A percentile compares a stretch with the other conserved stretches of the same genome.
These are phyloP conservation scores for Odocoileus virginianus DNA, from an alignment of 2,113 vertebrate species.

Conservation along the genomic window DNA sequence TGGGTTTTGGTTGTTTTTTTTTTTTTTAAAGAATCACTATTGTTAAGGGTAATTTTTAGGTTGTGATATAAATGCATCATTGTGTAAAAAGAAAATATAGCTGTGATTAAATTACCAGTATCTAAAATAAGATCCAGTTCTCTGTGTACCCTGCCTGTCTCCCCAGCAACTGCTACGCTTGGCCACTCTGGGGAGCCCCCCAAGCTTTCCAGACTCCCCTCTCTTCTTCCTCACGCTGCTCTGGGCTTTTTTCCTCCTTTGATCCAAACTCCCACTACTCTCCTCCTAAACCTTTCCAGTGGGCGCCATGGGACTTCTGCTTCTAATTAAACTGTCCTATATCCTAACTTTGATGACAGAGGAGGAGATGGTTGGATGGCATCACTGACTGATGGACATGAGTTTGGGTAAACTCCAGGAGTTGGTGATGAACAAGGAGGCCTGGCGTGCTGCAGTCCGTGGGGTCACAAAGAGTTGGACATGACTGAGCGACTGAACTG, in stretches of 20 bases:
- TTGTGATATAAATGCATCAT: not conserved
- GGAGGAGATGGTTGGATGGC: not conserved
- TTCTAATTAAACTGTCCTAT: not conserved
- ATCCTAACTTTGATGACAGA: not conserved
- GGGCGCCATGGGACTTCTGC: not conserved
- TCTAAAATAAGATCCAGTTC: not conserved
- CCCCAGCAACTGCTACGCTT: fast-evolving
- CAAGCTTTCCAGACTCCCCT: not conserved
- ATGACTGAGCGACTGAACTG: fast-evolving
- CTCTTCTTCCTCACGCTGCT: not conserved
- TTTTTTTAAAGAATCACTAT: not conserved
- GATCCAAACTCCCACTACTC: not conserved
- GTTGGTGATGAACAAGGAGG: not conserved
- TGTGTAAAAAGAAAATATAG: not conserved
- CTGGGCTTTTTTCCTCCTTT: not conserved
- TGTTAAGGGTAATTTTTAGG: conserved; percentile 15
- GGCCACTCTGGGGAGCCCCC: not conserved
- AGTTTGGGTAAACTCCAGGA: not conserved
- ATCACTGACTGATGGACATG: not conserved
- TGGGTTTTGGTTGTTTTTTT: not conserved
- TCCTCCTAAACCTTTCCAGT: not conserved
- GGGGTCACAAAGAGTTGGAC: fast-evolving
- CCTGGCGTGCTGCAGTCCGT: not conserved
- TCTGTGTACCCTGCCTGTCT: not conserved
- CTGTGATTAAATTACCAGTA: not conserved